These are phyloP conservation scores for Sphaeridia pumilis DNA, from an alignment of 2,888 invertebrate genomes.

Conservation along the genomic window DNA sequence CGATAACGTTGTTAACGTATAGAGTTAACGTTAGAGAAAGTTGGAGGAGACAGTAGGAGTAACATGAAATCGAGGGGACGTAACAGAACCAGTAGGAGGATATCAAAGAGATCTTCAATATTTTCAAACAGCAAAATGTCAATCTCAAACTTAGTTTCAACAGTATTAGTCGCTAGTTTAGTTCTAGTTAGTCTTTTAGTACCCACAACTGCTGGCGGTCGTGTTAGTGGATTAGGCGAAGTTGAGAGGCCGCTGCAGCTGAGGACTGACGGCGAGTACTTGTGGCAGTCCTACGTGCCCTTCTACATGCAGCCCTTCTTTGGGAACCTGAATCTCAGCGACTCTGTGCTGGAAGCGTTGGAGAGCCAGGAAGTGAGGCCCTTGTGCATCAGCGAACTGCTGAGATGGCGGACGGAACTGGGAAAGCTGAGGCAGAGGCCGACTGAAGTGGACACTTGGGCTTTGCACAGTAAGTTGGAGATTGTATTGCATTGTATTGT, in stretches of 20 bases:
- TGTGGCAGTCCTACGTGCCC: slow-evolving; percentile 9
- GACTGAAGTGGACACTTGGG: slow-evolving; percentile 9
- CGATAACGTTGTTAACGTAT: too few species aligned
- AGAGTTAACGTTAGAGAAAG: not conserved
- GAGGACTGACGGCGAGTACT: not conserved
- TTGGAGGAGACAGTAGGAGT: not conserved
- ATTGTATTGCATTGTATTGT: not conserved
- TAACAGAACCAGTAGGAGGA: too few species aligned
- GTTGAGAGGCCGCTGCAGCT: too few species aligned
- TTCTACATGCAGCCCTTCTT: slow-evolving; percentile 9
- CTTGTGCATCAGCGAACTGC: not conserved
- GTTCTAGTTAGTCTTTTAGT: not conserved
- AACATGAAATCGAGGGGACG: not conserved
- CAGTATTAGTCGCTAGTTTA: not conserved
- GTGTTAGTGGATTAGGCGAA: too few species aligned
- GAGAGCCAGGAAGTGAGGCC: not conserved
- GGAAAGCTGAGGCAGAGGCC: not conserved
- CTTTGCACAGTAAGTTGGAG: slow-evolving; percentile 12
- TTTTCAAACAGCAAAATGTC: not conserved
- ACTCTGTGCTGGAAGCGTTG: not conserved
- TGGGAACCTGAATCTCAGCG: not conserved
- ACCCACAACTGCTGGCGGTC: not conserved
- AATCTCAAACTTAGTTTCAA: not conserved
- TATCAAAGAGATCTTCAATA: too few species aligned
- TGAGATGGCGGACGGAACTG: slow-evolving; percentile 9